phyloP scores from a whole-genome alignment of 1,140 invertebrate genomes.

The Limonius californicus region DNA sequence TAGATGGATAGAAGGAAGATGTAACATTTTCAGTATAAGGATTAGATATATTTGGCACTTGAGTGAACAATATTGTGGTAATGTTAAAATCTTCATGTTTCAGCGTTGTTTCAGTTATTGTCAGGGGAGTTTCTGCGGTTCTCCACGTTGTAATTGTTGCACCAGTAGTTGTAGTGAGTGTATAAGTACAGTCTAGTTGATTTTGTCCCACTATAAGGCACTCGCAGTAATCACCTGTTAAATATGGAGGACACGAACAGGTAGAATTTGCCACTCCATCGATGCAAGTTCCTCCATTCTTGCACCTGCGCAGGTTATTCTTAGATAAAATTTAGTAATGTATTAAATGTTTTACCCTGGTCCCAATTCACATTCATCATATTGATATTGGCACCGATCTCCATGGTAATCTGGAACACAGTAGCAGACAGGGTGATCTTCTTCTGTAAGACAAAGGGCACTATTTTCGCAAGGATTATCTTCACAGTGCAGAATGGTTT shows the following conservation, averaged over 20 bases:
- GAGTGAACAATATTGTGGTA: constrained; percentile 7
- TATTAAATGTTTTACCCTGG: too few species aligned
- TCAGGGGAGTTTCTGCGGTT: constrained; percentile 28
- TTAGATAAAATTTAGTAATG: too few species aligned
- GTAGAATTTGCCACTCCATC: constrained; percentile 80
- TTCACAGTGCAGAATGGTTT: constrained; percentile 68
- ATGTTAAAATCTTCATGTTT: background rate
- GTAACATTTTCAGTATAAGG: constrained; percentile 3
- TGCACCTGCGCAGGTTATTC: too few species aligned
- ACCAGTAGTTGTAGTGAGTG: constrained; percentile 35
- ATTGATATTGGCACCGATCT: constrained; percentile 76
- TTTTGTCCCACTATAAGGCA: constrained; percentile 56
- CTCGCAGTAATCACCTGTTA: constrained; percentile 72
- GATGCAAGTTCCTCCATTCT: constrained; percentile 80
- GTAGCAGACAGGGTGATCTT: constrained; percentile 70
- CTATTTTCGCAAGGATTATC: constrained; percentile 75
- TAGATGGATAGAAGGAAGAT: background rate
- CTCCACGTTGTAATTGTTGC: constrained; percentile 24
- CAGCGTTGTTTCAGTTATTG: background rate
- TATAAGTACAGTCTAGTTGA: constrained; percentile 58
- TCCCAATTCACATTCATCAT: constrained; percentile 82
- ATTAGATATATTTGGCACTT: constrained; percentile 26
- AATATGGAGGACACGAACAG: constrained; percentile 72
- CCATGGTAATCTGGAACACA: constrained; percentile 90
- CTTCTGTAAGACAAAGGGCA: constrained; percentile 76